Conservation (phyloP, 2,113 vertebrate genomes). For the Nerophis lumbriciformis region DNA sequence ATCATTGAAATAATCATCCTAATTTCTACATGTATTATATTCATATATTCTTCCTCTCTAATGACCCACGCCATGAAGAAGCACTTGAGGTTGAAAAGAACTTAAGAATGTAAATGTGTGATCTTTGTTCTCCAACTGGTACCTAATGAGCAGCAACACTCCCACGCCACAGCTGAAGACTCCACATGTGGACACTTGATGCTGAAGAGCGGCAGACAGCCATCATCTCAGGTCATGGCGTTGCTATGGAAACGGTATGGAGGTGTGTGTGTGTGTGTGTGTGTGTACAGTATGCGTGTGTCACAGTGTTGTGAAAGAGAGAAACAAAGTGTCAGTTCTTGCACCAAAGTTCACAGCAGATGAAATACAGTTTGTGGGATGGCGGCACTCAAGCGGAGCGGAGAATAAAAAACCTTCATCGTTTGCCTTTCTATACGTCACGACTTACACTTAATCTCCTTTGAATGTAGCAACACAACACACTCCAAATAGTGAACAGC, state of each 20-base stretch:
- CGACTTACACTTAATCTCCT: background rate
- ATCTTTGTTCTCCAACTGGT: conserved; percentile 29
- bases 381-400: conserved; percentile 1
- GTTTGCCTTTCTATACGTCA: background rate
- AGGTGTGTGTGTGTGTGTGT: conserved; percentile 53
- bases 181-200: conserved; percentile 66
- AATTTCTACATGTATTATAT: no score
- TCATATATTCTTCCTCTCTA: no score
- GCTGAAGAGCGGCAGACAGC: conserved; percentile 53
- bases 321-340: background rate
- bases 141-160: conserved; percentile 27
- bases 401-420: background rate
- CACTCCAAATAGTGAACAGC: background rate
- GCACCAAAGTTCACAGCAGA: background rate
- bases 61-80: no score
- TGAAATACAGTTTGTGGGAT: background rate
- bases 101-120: conserved; percentile 4
- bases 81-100: no score
- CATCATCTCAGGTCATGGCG: conserved; percentile 55
- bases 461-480: background rate
- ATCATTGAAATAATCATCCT: no score
- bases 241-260: conserved; percentile 69
- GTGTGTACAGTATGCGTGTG: background rate
- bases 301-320: no score
- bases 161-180: conserved; percentile 51